Evolutionary conservation across 2,888 invertebrate genomes (phyloP).

Genomic region (Flexamia atlantica): DNA sequence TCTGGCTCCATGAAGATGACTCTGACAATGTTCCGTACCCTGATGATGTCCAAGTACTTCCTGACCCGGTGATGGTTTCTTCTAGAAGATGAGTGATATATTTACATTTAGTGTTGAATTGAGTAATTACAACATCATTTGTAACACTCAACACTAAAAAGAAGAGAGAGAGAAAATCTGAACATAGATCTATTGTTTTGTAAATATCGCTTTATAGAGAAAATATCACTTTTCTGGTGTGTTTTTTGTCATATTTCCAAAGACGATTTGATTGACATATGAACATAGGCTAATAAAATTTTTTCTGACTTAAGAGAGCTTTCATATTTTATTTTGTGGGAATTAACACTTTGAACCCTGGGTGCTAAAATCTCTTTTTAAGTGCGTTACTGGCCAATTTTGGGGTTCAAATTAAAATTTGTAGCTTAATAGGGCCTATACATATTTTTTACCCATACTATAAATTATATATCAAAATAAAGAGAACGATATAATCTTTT

Average conservation of each 20-base stretch:
- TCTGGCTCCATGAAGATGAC: background rate
- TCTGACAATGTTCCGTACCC: background rate
- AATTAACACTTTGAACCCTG: too few species aligned
- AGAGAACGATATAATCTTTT: too few species aligned
- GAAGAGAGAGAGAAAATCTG: background rate
- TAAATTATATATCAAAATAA: too few species aligned
- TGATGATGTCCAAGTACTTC: background rate
- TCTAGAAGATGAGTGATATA: background rate
- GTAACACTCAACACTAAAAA: background rate
- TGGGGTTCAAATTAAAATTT: too few species aligned
- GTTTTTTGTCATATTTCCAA: constrained; percentile 10
- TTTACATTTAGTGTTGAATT: background rate
- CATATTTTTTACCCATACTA: too few species aligned
- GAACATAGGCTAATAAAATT: background rate
- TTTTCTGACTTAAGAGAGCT: constrained; percentile 7
- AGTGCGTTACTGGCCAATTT: too few species aligned
- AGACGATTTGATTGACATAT: background rate
- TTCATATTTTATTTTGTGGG: background rate
- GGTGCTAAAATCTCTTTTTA: too few species aligned
- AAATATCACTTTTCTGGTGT: background rate
- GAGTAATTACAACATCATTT: constrained; percentile 5
- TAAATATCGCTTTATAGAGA: background rate
- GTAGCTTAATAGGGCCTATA: too few species aligned
- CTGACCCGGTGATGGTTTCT: background rate
- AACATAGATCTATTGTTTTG: constrained; percentile 3